These are phyloP conservation scores for Leptoclinus maculatus DNA, from an alignment of 2,797 vertebrate genomes.

Conservation along the genomic window DNA sequence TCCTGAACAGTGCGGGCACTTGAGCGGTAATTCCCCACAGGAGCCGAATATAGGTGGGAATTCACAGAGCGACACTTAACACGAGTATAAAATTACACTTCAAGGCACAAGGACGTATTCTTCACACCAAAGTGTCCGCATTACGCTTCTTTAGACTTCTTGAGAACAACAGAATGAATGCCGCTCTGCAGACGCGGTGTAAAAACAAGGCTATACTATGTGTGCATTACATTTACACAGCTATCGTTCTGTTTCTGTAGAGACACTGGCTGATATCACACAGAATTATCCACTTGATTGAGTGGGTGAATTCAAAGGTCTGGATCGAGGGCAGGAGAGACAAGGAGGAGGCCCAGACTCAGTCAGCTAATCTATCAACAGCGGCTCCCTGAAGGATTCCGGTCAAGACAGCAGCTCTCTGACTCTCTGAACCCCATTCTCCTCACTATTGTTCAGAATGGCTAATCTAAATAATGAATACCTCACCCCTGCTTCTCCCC, in stretches of 20 bases:
- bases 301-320: not conserved
- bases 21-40: conserved; percentile 10
- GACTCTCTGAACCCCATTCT: conserved; percentile 38
- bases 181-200: not conserved
- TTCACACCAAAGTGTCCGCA: conserved; percentile 28
- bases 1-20: not conserved
- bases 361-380: conserved; percentile 63
- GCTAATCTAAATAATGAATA: conserved; percentile 56
- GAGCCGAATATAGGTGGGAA: conserved; percentile 26
- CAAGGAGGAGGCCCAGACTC: conserved; percentile 26
- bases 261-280: not conserved
- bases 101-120: not conserved
- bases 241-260: conserved; percentile 8
- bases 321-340: not conserved
- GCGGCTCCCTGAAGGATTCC: conserved; percentile 35
- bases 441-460: conserved; percentile 44
- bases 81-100: conserved; percentile 34
- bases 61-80: conserved; percentile 16
- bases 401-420: conserved; percentile 19
- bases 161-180: conserved; percentile 13
- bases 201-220: conserved; percentile 20
- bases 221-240: conserved; percentile 28
- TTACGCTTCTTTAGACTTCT: conserved; percentile 9
- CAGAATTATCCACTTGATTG: not conserved
- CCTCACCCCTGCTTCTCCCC: conserved; percentile 28